Base-by-base conservation (phyloP, 2,113 vertebrate species). In the Cheilinus undulatus region DNA sequence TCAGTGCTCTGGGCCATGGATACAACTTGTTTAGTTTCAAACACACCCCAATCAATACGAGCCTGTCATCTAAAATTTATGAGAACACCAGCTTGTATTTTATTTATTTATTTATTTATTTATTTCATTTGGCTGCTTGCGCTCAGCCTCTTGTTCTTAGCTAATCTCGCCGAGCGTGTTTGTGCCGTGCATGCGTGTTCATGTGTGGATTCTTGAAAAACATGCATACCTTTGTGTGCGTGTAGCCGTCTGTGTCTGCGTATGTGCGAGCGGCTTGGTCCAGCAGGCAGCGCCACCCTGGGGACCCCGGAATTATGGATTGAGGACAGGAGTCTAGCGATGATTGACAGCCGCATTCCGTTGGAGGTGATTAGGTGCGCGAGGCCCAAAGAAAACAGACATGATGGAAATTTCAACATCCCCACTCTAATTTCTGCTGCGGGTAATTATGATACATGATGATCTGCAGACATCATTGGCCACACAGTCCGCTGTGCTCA, bases 1-100 rank as follows among this genome's bases (percentile, higher is more conserved):
- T 89, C 90, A 80, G 75, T 76, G 86, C 91, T 92, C 83, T 78
- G 83, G 91, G 91, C 86, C 87, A 91, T 90, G 91, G 92, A 94
- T 92, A 90, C 91, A 87, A 82, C 93, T 92, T 93, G 91, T 93
- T 94, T 94, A 92, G 91, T 89, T 93, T 93, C 92, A 92, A 92
- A 92, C 91, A 80, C 68, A 79, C 80, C 80, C 80, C 85, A 88
- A 91, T 94, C 93, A 92, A 94, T 93, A 92, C 46, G 23, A 76
- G 80, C 74, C 82, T 93, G 86, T 92, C 91, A 94, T 94, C 89
- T 88, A 93, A 94, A 89, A 93, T 94, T 71, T 80, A 94, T 94
- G 90, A 91, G 85, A 92, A 91, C 87, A 86, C 90, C 85, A 85
- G 78, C 88, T 86, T 87, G 76, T 90, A 80, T 89, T 90, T 90